These are phyloP conservation scores for Sitta europaea DNA, from an alignment of 2,113 vertebrate genomes.

Conservation along the genomic window DNA sequence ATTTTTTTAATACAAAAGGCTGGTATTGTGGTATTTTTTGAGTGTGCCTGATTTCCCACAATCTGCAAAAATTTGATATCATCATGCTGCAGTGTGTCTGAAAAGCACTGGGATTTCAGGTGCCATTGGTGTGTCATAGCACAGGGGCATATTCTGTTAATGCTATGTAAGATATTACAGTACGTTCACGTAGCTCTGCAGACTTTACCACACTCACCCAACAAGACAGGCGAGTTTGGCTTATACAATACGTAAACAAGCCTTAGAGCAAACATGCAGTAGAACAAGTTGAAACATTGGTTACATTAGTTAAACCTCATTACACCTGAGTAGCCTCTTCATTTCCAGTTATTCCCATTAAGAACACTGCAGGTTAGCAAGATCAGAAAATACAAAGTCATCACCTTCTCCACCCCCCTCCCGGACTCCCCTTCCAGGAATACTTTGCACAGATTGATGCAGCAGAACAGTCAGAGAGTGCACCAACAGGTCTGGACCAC, in stretches of 20 bases:
- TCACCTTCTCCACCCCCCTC: neutral
- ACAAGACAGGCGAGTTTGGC: slow-evolving; percentile 76
- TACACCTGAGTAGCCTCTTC: slow-evolving; percentile 58
- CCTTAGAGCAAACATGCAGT: slow-evolving; percentile 53
- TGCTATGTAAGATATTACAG: slow-evolving; percentile 52
- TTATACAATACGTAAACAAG: slow-evolving; percentile 70
- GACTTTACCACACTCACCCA: slow-evolving; percentile 60
- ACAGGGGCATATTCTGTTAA: slow-evolving; percentile 8
- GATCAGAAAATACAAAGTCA: neutral
- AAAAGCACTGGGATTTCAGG: neutral
- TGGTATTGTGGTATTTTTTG: rapidly evolving
- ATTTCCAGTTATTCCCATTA: slow-evolving; percentile 21
- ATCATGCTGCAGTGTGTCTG: neutral
- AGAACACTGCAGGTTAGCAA: neutral
- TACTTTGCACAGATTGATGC: neutral
- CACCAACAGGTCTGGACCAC: neutral
- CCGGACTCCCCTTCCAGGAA: neutral
- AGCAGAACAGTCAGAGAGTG: neutral
- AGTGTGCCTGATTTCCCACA: neutral
- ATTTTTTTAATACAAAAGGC: neutral
- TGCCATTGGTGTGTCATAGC: neutral
- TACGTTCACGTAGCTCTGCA: slow-evolving; percentile 46
- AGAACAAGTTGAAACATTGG: slow-evolving; percentile 63
- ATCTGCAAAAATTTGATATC: neutral
- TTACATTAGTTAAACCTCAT: slow-evolving; percentile 54